A percentile compares a stretch with the other conserved stretches of the same genome.
Evolutionary conservation across 2,113 vertebrate genomes (phyloP).

Genomic region (Cheirogaleus medius): DNA sequence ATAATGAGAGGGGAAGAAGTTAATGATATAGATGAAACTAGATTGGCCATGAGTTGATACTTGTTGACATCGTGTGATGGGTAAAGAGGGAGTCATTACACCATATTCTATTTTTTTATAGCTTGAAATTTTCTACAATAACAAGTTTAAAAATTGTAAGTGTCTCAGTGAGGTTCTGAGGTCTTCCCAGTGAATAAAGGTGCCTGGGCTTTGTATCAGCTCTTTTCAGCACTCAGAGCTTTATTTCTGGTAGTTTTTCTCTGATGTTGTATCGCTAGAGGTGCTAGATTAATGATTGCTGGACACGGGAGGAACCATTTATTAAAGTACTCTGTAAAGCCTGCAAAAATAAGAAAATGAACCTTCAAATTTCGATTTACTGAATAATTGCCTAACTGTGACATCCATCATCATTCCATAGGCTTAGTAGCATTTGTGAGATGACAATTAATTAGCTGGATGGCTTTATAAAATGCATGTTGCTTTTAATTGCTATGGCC

Average conservation of each 20-base stretch:
- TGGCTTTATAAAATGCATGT: neutral
- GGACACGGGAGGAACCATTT: neutral
- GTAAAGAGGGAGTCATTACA: neutral
- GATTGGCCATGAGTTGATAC: neutral
- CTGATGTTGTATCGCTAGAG: neutral
- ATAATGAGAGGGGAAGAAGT: neutral
- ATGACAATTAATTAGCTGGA: constrained; percentile 31
- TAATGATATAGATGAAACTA: neutral
- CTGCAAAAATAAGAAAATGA: neutral
- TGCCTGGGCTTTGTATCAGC: neutral
- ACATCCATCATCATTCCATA: neutral
- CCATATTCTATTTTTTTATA: neutral
- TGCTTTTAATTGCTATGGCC: constrained; percentile 28
- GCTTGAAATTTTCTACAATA: neutral
- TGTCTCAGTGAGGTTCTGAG: neutral
- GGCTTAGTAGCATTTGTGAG: neutral
- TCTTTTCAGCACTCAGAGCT: neutral
- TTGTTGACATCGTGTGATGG: no score
- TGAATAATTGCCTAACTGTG: neutral
- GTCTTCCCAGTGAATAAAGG: neutral
- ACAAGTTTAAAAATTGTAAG: neutral
- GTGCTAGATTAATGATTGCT: neutral
- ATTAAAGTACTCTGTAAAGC: neutral
- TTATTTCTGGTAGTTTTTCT: neutral
- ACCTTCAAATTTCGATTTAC: neutral